Evolutionary conservation across 2,888 invertebrate genomes (phyloP), one percentile per base, ranked within the genome.

Genomic region (Cosmia trapezina): DNA sequence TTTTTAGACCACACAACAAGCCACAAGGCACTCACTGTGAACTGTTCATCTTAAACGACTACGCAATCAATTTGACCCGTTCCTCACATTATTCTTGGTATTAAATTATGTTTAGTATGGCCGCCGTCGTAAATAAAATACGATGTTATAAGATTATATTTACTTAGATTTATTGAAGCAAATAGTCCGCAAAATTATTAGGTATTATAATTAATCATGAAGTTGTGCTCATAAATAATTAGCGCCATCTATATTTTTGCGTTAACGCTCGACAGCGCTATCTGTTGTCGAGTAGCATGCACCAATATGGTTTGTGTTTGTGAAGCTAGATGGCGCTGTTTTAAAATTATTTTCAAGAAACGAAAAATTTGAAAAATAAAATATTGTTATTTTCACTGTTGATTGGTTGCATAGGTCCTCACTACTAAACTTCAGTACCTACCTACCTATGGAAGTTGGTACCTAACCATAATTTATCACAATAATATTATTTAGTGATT

Each of bases 41-140:
- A 76, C 85, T 85, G 87, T 87, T 91, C 91, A 92, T 93, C 90
- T 90, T 90, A 89, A 88, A 87, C 90, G 86, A 87, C 91, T 89
- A 94, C 94, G 93, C 95, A 93, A 94, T 94, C 94, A 94, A 93
- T 94, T 95, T 94, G 93, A 93, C 93, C 92, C 89, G 92, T 91
- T 91, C 88, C 81, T 84, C 88, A 89, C 89, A 90, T 91, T 91
- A 90, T 91, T 91, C 90, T 90, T 88, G 86, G 88, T 83, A 78
- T 82, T 85, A 74, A 77, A 73, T 83, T 81, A 80, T 76, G 28
- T 28, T 28, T 28, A 28, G 68, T 67, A 66, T 73, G 54, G 47
- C 60, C 47, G 37, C 54, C 56, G 43, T 53, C 33, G 45, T 49
- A 14, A 62, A 57, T 56, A 22, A 4, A 53, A 33, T 56, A 75